Conservation (phyloP, 2,888 invertebrate genomes). For the Mesorhabditis belari region DNA sequence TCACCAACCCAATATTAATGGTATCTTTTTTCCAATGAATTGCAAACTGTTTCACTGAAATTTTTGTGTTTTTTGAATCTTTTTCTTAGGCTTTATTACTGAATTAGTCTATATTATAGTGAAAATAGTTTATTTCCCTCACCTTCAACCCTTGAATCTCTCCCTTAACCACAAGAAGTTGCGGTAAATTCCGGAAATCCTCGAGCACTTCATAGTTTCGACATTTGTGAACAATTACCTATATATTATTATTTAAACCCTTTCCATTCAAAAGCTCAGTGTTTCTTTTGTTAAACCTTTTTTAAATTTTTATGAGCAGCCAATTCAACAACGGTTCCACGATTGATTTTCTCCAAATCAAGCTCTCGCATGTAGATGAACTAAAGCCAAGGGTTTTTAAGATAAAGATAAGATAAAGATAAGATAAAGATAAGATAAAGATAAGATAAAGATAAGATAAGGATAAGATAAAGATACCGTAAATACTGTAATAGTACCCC, state of each 20-base stretch:
- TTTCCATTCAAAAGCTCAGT: not conserved
- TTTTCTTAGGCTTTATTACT: too few relatives aligned
- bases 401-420: too few relatives aligned
- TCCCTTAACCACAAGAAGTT: constrained; percentile 52
- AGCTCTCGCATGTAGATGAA: constrained; percentile 53
- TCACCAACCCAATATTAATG: too few relatives aligned
- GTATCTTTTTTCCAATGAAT: too few relatives aligned
- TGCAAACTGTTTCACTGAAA: too few relatives aligned
- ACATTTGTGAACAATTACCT: constrained; percentile 46
- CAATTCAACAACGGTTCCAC: constrained; percentile 48
- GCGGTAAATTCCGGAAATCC: constrained; percentile 49
- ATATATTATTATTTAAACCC: constrained; percentile 2
- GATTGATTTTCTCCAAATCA: constrained; percentile 51
- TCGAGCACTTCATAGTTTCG: constrained; percentile 51
- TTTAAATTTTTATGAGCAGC: constrained; percentile 46
- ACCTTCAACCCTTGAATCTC: constrained; percentile 51
- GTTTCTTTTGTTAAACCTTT: too few relatives aligned
- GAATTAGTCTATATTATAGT: too few relatives aligned
- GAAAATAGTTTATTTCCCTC: too few relatives aligned
- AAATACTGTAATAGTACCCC: too few relatives aligned
- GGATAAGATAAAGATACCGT: too few relatives aligned
- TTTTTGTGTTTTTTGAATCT: too few relatives aligned
- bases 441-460: not conserved
- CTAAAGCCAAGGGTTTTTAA: constrained; percentile 23
- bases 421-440: too few relatives aligned